A percentile compares a stretch with the other conserved stretches of the same genome.
phyloP scores from a whole-genome alignment of 1,140 invertebrate genomes.

The Triops longicaudatus region DNA sequence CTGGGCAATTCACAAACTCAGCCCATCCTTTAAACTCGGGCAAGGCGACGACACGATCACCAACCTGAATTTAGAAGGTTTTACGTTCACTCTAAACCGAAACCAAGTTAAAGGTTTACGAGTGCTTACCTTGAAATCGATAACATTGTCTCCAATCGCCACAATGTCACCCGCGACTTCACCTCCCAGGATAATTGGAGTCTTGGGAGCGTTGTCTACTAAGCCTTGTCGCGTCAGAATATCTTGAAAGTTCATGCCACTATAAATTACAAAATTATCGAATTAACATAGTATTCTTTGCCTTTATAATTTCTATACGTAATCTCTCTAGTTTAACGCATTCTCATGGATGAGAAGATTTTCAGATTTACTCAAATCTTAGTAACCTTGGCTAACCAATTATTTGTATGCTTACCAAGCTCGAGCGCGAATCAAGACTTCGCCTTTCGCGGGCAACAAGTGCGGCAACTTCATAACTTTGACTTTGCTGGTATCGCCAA shows the following conservation, averaged over 20 bases:
- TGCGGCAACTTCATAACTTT: conserved; percentile 71
- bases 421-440: conserved; percentile 72
- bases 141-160: conserved; percentile 68
- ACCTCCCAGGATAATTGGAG: conserved; percentile 76
- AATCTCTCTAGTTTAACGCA: too few species aligned
- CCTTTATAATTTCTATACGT: too few species aligned
- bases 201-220: conserved; percentile 72
- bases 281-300: too few species aligned
- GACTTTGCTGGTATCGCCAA: conserved; percentile 73
- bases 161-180: conserved; percentile 79
- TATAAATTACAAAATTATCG: conserved; percentile 46
- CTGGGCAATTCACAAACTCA: conserved; percentile 66
- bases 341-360: too few species aligned
- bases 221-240: conserved; percentile 75
- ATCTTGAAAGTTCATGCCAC: conserved; percentile 73
- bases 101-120: neutral
- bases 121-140: conserved; percentile 66
- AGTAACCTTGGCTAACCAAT: too few species aligned
- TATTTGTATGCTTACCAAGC: conserved; percentile 84
- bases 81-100: neutral
- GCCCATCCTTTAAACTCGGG: conserved; percentile 78
- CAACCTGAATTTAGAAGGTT: conserved; percentile 50
- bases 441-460: conserved; percentile 59
- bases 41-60: conserved; percentile 73
- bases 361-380: too few species aligned